Evolutionary conservation across 2,113 vertebrate species (phyloP), one percentile per base, ranked within the genome.

Genomic region (Tenebrosternarchus preto): DNA sequence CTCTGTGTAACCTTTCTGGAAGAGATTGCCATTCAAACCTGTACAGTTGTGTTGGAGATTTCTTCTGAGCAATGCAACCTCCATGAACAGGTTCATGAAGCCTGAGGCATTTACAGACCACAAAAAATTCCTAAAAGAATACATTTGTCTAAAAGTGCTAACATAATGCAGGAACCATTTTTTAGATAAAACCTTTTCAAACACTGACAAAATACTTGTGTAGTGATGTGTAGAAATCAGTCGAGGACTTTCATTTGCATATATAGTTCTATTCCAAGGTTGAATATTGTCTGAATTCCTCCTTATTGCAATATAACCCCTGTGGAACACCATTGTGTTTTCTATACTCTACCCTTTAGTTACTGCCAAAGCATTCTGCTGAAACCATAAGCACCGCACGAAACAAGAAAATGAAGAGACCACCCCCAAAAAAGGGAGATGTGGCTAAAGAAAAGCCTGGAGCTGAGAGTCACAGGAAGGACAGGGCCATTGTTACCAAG

Each of bases 21-120:
- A 88, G 95, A 96, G 85, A 88, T 98, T 29, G 93, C 95, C 70
- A 93, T 92, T 60, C 93, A 93, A 88, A 93, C 94, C 73, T 91
- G 93, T 46, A 46, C 27, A 68, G 94, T 94, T 0, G 64, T 96
- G 59, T 85, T 98, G 87, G 97, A 97, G 0, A 90, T 95, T 61
- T 98, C 95, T 63, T 95, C 95, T 0, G 97, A 98, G 85, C 96
- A 98, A 86, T 87, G 92, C 83, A 96, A 95, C 67, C 92, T 99
- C 66, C 93, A 94, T 0, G 93, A 98, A 75, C 92, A 97, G 95
- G 95, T 97, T 15, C 5, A 15, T 8, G 15, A 3, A 68, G n/a
- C 56, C 4, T 22, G n/a, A 59, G 56, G 20, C 22, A 19, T 59
- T 36, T 6, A 36, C 3, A 36, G 33, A 36, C 33, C 33, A 36